Evolutionary conservation across 2,888 invertebrate genomes (phyloP), one percentile per base, ranked within the genome.

Genomic region (Coleophora deauratella): DNA sequence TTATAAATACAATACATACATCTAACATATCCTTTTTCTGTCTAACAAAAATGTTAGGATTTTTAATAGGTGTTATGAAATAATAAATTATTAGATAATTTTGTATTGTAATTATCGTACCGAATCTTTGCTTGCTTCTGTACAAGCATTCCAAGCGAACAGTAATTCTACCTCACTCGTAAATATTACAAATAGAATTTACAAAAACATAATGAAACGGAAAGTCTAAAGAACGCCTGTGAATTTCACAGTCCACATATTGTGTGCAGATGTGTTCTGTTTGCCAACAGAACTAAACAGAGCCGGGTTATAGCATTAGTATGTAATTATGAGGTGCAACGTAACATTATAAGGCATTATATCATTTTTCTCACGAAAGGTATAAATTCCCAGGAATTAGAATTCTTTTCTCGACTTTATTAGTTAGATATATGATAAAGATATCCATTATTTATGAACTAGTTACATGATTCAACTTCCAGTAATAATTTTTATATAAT

Each of bases 141-240:
- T n/a, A n/a, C n/a, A n/a, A n/a, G n/a, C n/a, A n/a, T n/a, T n/a
- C n/a, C n/a, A n/a, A n/a, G n/a, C n/a, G n/a, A n/a, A n/a, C n/a
- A n/a, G n/a, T n/a, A n/a, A n/a, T n/a, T n/a, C n/a, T n/a, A n/a
- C n/a, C n/a, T n/a, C n/a, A n/a, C n/a, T n/a, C n/a, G n/a, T n/a
- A n/a, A n/a, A n/a, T n/a, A n/a, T n/a, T n/a, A n/a, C n/a, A n/a
- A n/a, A n/a, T n/a, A n/a, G n/a, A n/a, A n/a, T 21, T 21, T 6
- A 27, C 27, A 28, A 44, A 44, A 38, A 44, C 38, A 37, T 13
- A 45, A 39, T 55, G 71, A 76, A 78, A 77, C 66, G 54, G 76
- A 79, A 75, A 78, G 75, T 69, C 59, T 21, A 21, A 72, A 51
- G 66, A 65, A 62, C 67, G 58, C 76, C 76, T 79, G 80, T 57